Evolutionary conservation across 2,888 invertebrate genomes (phyloP), one percentile per base, ranked within the genome.

Genomic region (Tipula helvola): DNA sequence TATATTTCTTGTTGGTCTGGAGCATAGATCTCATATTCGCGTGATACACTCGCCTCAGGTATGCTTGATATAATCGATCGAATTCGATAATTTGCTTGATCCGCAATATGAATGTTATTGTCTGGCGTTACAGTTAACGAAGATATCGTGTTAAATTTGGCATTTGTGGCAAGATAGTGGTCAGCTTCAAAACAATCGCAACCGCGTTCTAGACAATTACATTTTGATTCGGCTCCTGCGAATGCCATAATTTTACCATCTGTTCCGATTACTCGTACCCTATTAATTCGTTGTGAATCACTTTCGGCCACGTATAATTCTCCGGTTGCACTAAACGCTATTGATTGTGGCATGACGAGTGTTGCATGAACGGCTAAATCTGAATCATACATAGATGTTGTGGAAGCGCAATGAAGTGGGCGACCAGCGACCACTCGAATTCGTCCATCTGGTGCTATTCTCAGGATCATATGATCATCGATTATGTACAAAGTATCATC

Each of bases 1-100:
- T 97, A 98, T 87, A 97, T 96, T 91, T 99, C 99, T 91, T 98
- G 98, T 3, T 97, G 97, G 89, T 98, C 98, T 0, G 98, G 97
- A 0, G 98, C 97, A 89, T 97, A 97, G 87, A 99, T 97, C 91
- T 98, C 97, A 90, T 98, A 99, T 90, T 97, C 97, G 84, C 97
- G 93, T 0, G 96, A 94, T 0, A 95, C 94, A 89, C 96, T 96
- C 0, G 97, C 96, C 88, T 97, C 96, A 0, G 97, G 97, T 87
- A 97, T 97, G 89, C 96, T 96, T 0, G 97, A 96, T 94, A 96
- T 96, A 0, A 97, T 96, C 0, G 97, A 97, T 83, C 97, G 93
- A 86, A 97, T 96, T 89, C 97, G 94, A 89, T 97, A 96, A 90
- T 97, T 97, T 0, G 96, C 98, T 92, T 98, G 97, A 91, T 99